Conservation (phyloP, 92 coral and sea anemone species). For the Desmophyllum pertusum region DNA sequence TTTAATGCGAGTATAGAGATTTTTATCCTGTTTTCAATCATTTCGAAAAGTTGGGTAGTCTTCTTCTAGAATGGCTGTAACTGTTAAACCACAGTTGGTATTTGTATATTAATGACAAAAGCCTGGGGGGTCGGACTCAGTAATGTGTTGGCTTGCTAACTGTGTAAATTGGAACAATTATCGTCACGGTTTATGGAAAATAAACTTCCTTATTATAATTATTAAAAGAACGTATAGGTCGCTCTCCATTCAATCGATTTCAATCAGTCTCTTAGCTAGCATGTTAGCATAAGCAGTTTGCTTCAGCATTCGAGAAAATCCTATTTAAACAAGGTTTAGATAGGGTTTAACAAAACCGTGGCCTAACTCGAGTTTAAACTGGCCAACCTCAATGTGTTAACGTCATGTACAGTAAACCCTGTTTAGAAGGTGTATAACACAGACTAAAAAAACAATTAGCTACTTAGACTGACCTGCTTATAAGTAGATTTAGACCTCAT, state of each 20-base stretch:
- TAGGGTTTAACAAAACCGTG: too few species aligned
- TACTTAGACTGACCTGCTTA: too few species aligned
- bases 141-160: too few species aligned
- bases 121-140: too few species aligned
- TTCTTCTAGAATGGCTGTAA: neutral
- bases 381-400: too few species aligned
- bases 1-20: neutral
- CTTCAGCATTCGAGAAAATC: neutral
- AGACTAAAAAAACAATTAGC: too few species aligned
- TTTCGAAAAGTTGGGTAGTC: neutral
- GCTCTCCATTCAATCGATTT: neutral
- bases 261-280: too few species aligned
- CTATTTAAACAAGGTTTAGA: too few species aligned
- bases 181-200: neutral
- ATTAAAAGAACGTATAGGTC: neutral
- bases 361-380: too few species aligned
- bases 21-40: neutral
- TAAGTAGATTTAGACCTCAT: too few species aligned
- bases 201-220: neutral
- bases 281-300: neutral
- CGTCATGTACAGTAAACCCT: too few species aligned
- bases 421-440: too few species aligned
- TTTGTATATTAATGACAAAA: neutral
- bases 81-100: neutral
- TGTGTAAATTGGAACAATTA: conserved; percentile 14